Conservation (phyloP, 2,797 vertebrate genomes). For the Stomatorhinus walkeri region DNA sequence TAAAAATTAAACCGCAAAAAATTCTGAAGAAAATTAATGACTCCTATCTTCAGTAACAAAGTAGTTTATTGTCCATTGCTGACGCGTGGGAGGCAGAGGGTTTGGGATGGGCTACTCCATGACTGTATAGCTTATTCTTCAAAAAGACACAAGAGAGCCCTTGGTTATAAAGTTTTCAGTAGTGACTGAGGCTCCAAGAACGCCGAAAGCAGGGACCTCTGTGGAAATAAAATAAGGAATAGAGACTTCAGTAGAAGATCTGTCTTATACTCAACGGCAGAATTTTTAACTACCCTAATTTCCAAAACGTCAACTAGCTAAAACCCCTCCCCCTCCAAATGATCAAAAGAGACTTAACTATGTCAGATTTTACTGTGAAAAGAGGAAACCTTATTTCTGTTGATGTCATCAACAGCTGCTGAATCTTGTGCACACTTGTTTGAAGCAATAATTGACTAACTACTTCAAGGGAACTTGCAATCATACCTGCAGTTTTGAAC, state of each 20-base stretch:
- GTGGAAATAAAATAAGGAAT: neutral
- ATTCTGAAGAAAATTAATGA: slow-evolving; percentile 25
- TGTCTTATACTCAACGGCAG: slow-evolving; percentile 9
- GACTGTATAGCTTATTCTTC: neutral
- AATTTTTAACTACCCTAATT: neutral
- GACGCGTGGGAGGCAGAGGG: neutral
- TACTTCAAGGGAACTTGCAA: neutral
- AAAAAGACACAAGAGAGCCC: neutral
- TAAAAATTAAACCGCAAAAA: slow-evolving; percentile 32
- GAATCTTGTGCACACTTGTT: neutral
- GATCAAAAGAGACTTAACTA: slow-evolving; percentile 24
- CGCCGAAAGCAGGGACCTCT: neutral
- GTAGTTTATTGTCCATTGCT: neutral
- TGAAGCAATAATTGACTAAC: neutral
- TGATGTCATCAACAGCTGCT: neutral
- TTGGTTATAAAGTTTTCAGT: neutral
- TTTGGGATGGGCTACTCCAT: neutral
- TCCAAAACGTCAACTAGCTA: slow-evolving; percentile 17
- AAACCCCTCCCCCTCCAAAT: slow-evolving; percentile 1
- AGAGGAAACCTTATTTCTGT: slow-evolving; percentile 15
- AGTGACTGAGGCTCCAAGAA: neutral
- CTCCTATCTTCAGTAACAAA: slow-evolving; percentile 30
- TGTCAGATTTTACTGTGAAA: slow-evolving; percentile 20
- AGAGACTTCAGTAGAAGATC: neutral
- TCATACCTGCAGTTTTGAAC: neutral